Base-by-base conservation (phyloP, 2,888 invertebrate genomes). In the Callyntrura sp. region DNA sequence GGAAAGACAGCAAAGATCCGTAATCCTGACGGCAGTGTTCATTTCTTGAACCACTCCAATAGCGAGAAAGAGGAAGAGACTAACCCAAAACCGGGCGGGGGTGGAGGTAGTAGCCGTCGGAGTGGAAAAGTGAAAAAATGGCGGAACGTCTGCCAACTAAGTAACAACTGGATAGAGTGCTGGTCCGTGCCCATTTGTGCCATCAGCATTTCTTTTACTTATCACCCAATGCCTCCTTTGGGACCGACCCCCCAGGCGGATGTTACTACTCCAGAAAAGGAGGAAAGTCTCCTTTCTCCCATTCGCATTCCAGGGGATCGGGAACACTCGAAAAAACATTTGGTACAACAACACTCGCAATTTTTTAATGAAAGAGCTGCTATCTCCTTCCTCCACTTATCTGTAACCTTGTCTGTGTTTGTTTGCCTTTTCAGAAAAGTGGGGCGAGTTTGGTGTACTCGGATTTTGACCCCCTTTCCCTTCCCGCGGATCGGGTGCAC, bases 161-260 rank as follows among this genome's bases (percentile, higher is more conserved):
- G 88, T 65, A 23, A 2, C 28, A 65, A 87, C 35, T 99, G 99
- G 99, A 96, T 99, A 0, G 98, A 99, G 94, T 98, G 98, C 94
- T 98, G 98, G 98, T 97, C 97, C 73, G 98, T 99, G 6, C 98
- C 98, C 0, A 98, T 98, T 91, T 97, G 98, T 5, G 98, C 98
- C 0, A 95, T 99, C 23, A 98, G 97, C 93, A 98, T 99, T 82
- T 96, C 97, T 91, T 99, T 98, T 94, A 96, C 96, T 23, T 99
- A 98, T 94, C 98, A 99, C 94, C 98, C 99, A 0, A 97, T 97
- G 94, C 98, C 98, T 2, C 97, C 98, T 0, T 94, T 98, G 62
- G 98, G 98, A 0, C 98, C 98, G 0, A 96, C 97, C 92, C 98
- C 98, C 0, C 98, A 98, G 95, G 98, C 98, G 0, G 97, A 98